Evolutionary conservation across 2,888 invertebrate species (phyloP), one percentile per base, ranked within the genome.

Genomic region (Dyspetes luteomarginatus): DNA sequence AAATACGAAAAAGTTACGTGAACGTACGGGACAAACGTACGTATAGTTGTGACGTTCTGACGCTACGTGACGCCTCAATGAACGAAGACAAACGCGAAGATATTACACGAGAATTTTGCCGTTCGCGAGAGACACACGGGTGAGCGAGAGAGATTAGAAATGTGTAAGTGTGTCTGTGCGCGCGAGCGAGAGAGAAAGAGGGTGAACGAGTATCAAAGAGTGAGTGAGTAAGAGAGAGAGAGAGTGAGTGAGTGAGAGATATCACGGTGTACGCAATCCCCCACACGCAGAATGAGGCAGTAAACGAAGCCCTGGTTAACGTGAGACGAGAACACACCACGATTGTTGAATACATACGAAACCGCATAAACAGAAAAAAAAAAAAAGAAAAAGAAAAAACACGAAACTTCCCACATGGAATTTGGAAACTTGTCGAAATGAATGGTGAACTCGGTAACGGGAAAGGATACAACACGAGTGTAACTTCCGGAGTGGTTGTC

Each of bases 321-420:
- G 79, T 62, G 82, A 87, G 85, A 73, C 55, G 28, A 56, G 84
- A 86, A 75, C 85, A 56, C 24, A 52, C 68, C 65, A 60, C 68
- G 72, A 78, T 78, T 65, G 58, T 72, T 58, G 43, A 19, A 62
- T 45, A 22, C n/a, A 24, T 24, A 26, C 12, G 55, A 67, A n/a
- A 28, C 50, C 36, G 7, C 28, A 45, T 15, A 15, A 12, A 1
- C 22, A 4, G 52, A 45, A 19, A 68, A 30, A 71, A 28, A 69
- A 17, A 60, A 12, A 41, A 55, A 56, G 43, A 65, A 50, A 67
- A 36, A 43, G 22, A 56, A n/a, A 91, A 50, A 41, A 74, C 28
- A 41, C 45, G 56, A 45, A 58, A 67, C 43, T 89, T 90, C 88
- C 87, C 93, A 93, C 93, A 93, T 93, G 93, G 93, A 93, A 93